A percentile compares a stretch with the other conserved stretches of the same genome.
These are phyloP conservation scores for Tineola bisselliella DNA, from an alignment of 2,888 invertebrate genomes.

Conservation along the genomic window DNA sequence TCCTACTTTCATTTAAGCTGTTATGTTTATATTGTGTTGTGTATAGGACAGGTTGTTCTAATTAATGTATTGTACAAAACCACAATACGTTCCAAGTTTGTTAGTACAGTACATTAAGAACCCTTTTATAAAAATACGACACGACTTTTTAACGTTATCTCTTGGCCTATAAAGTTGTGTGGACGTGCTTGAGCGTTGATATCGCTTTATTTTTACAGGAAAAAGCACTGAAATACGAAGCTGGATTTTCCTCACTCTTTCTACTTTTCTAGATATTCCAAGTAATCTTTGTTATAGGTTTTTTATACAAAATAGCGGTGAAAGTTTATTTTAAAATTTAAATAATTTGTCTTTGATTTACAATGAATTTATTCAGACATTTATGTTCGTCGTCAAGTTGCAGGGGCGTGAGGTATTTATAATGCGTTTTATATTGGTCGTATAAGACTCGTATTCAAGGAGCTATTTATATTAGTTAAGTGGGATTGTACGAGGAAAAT, in stretches of 20 bases:
- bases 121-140: not conserved
- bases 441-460: no score
- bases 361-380: no score
- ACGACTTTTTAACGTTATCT: not conserved
- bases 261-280: not conserved
- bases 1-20: no score
- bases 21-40: no score
- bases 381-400: no score
- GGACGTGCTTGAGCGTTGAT: conserved; percentile 10
- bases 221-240: conserved; percentile 11
- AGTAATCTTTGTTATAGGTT: not conserved
- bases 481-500: no score
- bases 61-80: no score
- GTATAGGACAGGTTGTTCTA: no score
- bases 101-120: not conserved
- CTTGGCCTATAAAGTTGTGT: conserved; percentile 10
- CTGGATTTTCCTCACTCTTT: not conserved
- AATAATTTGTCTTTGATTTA: not conserved
- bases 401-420: no score
- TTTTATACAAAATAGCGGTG: not conserved
- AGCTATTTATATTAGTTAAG: no score
- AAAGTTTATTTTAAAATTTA: not conserved
- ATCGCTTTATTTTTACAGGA: conserved; percentile 13
- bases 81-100: no score
- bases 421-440: no score